phyloP scores from a whole-genome alignment of 2,113 vertebrate species.

The Spilogale gracilis region DNA sequence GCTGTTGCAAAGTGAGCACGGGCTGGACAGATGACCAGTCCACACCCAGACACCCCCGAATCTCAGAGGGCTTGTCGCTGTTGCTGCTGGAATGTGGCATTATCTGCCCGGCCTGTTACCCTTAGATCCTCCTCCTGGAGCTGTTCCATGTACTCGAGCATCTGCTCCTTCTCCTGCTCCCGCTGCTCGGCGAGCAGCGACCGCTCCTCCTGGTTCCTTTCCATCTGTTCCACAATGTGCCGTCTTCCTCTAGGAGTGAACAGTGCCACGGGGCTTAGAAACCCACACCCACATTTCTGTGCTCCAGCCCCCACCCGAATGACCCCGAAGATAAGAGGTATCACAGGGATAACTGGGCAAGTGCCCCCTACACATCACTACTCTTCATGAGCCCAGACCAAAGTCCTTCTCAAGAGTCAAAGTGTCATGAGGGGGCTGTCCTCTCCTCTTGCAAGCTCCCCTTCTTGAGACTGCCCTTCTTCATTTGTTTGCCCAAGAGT shows the following conservation, averaged over 20 bases:
- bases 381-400: not conserved
- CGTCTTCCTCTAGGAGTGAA: slow-evolving; percentile 88
- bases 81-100: not conserved
- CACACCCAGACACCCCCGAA: not conserved
- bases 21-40: not conserved
- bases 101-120: slow-evolving; percentile 81
- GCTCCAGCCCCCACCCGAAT: not conserved
- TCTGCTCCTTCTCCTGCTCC: slow-evolving; percentile 90
- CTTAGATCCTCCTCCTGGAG: slow-evolving; percentile 90
- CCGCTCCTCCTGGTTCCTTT: slow-evolving; percentile 86
- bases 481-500: not conserved
- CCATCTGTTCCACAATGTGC: slow-evolving; percentile 91
- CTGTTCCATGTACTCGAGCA: slow-evolving; percentile 87
- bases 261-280: accelerated
- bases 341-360: not conserved
- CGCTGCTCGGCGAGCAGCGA: slow-evolving; percentile 86
- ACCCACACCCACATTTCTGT: not conserved
- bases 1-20: not conserved
- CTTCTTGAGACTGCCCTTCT: not conserved
- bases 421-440: accelerated
- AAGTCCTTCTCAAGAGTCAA: not conserved
- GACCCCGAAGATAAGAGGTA: not conserved
- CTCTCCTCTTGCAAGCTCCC: not conserved
- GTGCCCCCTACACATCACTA: not conserved
- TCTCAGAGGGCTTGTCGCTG: not conserved